These are phyloP conservation scores for Lordiphosa stackelbergi DNA, from an alignment of 1,140 invertebrate genomes.

Conservation along the genomic window DNA sequence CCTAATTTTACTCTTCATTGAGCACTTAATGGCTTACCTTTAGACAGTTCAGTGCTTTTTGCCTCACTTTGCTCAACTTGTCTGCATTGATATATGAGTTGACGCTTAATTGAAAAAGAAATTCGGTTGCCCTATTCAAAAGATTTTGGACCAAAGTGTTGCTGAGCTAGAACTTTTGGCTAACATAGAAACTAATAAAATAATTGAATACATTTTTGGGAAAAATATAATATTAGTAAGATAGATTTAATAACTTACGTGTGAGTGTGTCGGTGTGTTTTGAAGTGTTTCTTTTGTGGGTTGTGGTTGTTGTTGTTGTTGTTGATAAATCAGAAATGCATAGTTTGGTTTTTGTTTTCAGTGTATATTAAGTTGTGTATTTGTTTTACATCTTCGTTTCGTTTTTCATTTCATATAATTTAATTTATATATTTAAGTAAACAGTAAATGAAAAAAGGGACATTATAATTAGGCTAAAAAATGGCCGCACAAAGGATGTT, in stretches of 20 bases:
- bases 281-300: background rate
- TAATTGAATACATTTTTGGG: too few relatives aligned
- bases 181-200: too few relatives aligned
- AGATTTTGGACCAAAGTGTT: too few relatives aligned
- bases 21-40: too few relatives aligned
- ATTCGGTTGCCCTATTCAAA: too few relatives aligned
- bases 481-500: slow-evolving; percentile 27
- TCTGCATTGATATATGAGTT: too few relatives aligned
- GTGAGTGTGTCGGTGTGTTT: slow-evolving; percentile 2
- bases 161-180: too few relatives aligned
- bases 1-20: too few relatives aligned
- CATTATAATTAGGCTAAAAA: slow-evolving; percentile 63
- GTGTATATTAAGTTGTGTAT: slow-evolving; percentile 75
- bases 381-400: slow-evolving; percentile 64
- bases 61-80: too few relatives aligned
- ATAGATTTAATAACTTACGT: background rate
- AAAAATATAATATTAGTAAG: too few relatives aligned
- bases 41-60: too few relatives aligned
- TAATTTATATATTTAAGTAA: slow-evolving; percentile 54
- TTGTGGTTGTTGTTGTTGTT: background rate
- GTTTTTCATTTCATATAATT: slow-evolving; percentile 43
- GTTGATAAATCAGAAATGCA: slow-evolving; percentile 61
- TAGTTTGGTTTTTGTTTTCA: slow-evolving; percentile 63
- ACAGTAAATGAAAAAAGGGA: slow-evolving; percentile 47
- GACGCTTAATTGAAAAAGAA: too few relatives aligned